phyloP scores from a whole-genome alignment of 2,113 vertebrate genomes.

The Carlito syrichta region DNA sequence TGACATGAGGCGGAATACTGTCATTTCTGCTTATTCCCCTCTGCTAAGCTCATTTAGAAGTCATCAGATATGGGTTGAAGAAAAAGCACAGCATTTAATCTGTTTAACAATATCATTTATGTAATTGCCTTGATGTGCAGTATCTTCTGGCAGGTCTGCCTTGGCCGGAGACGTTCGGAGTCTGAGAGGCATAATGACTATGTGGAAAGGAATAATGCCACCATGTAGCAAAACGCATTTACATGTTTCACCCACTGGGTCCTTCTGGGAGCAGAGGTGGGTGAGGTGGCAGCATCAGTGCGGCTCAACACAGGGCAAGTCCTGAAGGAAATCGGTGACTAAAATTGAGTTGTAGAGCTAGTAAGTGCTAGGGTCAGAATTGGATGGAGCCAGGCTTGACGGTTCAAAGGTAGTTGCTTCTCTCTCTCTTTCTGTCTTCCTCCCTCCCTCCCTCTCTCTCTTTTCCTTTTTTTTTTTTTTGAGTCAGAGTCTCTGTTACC shows the following conservation, averaged over 20 bases:
- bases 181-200: background rate
- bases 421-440: no score
- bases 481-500: no score
- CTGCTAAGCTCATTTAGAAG: background rate
- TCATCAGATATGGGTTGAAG: background rate
- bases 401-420: background rate
- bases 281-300: background rate
- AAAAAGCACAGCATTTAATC: background rate
- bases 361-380: background rate
- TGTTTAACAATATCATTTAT: background rate
- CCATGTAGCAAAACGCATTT: background rate
- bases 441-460: no score
- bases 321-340: background rate
- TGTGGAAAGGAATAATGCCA: background rate
- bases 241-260: background rate
- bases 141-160: background rate
- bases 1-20: background rate
- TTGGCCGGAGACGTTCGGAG: background rate
- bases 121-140: background rate
- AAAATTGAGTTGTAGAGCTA: background rate
- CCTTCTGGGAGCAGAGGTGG: background rate
- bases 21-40: background rate
- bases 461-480: no score
- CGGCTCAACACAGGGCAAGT: background rate
- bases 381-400: background rate